Conservation (phyloP, 2,797 vertebrate species). For the Eospalax fontanierii region DNA sequence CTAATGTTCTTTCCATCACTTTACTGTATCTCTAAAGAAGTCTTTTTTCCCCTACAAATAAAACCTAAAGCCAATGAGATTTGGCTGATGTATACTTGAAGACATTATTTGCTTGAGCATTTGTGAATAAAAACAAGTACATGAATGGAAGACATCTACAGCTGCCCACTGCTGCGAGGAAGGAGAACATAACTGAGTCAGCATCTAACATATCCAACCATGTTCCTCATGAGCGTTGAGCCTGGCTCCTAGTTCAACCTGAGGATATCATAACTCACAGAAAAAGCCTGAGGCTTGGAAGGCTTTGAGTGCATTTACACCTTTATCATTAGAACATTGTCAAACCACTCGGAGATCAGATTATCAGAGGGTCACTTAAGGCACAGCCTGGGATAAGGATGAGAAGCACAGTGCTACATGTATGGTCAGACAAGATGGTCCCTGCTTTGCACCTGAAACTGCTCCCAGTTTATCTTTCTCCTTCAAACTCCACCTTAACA, state of each 20-base stretch:
- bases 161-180: neutral
- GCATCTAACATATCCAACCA: neutral
- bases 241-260: neutral
- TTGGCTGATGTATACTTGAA: neutral
- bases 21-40: neutral
- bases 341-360: conserved; percentile 27
- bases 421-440: conserved; percentile 36
- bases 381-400: neutral
- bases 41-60: neutral
- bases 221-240: neutral
- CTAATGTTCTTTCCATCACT: neutral
- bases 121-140: neutral
- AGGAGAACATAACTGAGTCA: neutral
- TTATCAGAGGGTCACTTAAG: neutral
- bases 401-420: neutral
- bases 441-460: neutral
- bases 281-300: neutral
- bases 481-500: neutral
- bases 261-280: neutral
- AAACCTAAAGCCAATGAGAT: neutral
- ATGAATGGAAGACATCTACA: neutral
- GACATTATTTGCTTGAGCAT: neutral
- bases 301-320: neutral
- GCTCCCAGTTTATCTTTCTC: conserved; percentile 21
- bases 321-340: neutral